Percentiles rank a stretch among this genome's conserved stretches.
Evolutionary conservation across 2,888 invertebrate genomes (phyloP).

Genomic region (Cheilosia impressa): DNA sequence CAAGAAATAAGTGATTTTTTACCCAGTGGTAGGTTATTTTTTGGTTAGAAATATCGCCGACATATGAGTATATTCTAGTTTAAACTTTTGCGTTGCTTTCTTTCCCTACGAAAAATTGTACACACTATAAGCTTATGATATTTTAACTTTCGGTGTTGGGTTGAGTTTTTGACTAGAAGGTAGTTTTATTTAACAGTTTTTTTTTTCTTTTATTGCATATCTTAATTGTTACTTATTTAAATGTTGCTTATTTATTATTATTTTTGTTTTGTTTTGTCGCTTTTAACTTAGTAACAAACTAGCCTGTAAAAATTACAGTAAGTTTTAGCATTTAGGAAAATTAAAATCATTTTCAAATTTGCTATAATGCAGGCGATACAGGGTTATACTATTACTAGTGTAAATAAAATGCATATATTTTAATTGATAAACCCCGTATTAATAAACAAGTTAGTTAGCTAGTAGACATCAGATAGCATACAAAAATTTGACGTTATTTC

Average conservation of each 20-base stretch:
- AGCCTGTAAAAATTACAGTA: constrained; percentile 43
- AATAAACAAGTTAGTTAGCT: too few relatives aligned
- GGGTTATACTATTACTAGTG: constrained; percentile 26
- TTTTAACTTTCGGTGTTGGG: constrained; percentile 62
- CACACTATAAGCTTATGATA: not conserved
- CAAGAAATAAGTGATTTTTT: constrained; percentile 80
- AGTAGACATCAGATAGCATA: too few relatives aligned
- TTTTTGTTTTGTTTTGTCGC: constrained; percentile 17
- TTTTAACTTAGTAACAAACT: constrained; percentile 52
- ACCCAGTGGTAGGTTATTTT: constrained; percentile 72
- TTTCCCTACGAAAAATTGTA: constrained; percentile 41
- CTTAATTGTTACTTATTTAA: constrained; percentile 25
- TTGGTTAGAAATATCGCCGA: constrained; percentile 59
- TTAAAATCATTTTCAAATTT: not conserved
- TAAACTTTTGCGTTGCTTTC: constrained; percentile 73
- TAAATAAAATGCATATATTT: constrained; percentile 5
- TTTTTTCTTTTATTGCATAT: not conserved
- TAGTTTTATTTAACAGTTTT: constrained; percentile 33
- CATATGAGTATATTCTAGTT: constrained; percentile 81
- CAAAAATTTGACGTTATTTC: too few relatives aligned
- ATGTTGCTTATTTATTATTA: constrained; percentile 21
- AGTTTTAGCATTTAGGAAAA: not conserved
- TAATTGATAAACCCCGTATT: too few relatives aligned
- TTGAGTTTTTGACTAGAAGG: constrained; percentile 23
- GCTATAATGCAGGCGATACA: constrained; percentile 16